Evolutionary conservation across 1,140 invertebrate genomes (phyloP), one percentile per base, ranked within the genome.

Genomic region (Odontomachus brunneus): DNA sequence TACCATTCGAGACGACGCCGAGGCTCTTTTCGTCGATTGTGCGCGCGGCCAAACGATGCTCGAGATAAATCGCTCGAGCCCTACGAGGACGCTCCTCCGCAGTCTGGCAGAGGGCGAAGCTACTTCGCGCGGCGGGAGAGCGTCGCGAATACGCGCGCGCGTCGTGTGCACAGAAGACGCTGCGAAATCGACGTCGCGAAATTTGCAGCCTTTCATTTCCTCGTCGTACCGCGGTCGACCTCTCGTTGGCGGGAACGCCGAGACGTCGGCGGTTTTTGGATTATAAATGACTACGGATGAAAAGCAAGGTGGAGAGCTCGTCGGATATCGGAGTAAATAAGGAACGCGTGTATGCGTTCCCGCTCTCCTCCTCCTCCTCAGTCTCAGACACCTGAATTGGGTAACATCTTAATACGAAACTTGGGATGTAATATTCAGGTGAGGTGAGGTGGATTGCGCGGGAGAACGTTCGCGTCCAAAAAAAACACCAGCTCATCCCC

Each of bases 51-150:
- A 74, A 73, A 66, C 67, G 71, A 80, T 80, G 75, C 75, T 80
- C 65, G 55, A 71, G 84, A 87, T 87, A 86, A 86, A 86, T 86
- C 84, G 66, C 26, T 73, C 49, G 84, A 48, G 60, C 69, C 65
- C 51, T 80, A 22, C 65, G 65, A 48, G 65, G 75, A 80, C 65
- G 65, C 65, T 38, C 51, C 38, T n/a, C 15, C 15, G 22, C 3
- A 17, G 12, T 19, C 48, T 82, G 53, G 63, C 63, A 57, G 38
- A 80, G 57, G 75, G 26, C 65, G n/a, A 48, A 53, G 24, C 57
- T 83, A 87, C 82, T 86, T 86, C 59, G 63, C 53, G 63, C 72
- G 57, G 17, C 15, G 38, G 57, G 51, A 63, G 83, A 83, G 76
- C 59, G 84, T 83, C 65, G 71, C 29, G 59, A 80, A 59, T 5